Base-by-base conservation (phyloP, 2,888 invertebrate species). In the Patella ulyssiponensis region DNA sequence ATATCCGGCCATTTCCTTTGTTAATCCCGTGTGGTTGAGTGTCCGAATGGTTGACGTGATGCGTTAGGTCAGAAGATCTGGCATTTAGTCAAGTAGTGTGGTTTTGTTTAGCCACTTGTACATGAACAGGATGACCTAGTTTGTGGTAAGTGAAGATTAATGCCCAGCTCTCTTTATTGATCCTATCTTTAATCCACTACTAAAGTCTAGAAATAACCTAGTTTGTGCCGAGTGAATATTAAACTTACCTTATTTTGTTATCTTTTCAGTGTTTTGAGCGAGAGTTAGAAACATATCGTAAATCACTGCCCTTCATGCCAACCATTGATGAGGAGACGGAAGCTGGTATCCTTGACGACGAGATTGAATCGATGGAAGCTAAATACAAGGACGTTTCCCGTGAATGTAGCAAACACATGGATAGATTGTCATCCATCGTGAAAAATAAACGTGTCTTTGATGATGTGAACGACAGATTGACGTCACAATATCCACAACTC, bases 341-440 rank as follows among this genome's bases (percentile, higher is more conserved):
- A 71, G 83, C 78, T 44, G 86, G 87, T 17, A 83, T 88, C 58
- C 86, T 88, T 64, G 88, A 88, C 74, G 88, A 89, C 74, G 88
- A 88, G 78, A 82, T 88, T 11, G 88, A 89, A 76, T 84, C 87
- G 5, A 79, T 88, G 12, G 87, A 88, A 78, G 85, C 85, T 52
- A 89, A 89, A 74, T 88, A 85, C 80, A 87, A 86, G 71, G 88
- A 88, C 74, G 85, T 88, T n/a, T 85, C 86, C 4, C 79, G 85
- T 56, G 87, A 89, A 58, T 87, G 87, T 80, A 80, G 83, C 20
- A 87, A 86, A 79, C 86, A 88, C 44, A 81, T 88, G 79, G 88
- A 88, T 54, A 84, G 86, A 73, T 76, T 89, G 64, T 79, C 86
- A 11, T 83, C 84, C 54, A 78, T 88, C 11, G 84, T 85, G 56